Evolutionary conservation across 2,113 vertebrate genomes (phyloP).

Genomic region (Gavialis gangeticus): DNA sequence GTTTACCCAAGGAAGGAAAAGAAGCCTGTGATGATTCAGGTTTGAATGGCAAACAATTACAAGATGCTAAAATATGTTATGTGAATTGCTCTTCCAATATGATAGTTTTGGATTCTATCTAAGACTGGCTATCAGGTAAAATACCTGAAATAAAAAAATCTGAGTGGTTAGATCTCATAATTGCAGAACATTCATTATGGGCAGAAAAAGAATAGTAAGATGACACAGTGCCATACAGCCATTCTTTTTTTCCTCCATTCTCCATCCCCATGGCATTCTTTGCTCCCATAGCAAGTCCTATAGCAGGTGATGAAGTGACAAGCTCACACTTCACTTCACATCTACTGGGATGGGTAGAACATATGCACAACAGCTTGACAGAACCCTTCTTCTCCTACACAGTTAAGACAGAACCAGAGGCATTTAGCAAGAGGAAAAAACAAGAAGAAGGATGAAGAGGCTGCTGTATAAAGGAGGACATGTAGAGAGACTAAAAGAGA

Average conservation of each 20-base stretch:
- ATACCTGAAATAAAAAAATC: neutral
- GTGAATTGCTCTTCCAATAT: neutral
- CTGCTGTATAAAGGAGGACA: neutral
- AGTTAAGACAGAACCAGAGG: too few species aligned
- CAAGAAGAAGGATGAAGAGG: neutral
- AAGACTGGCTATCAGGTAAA: neutral
- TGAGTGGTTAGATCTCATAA: neutral
- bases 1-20: neutral
- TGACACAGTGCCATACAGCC: neutral
- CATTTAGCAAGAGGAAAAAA: neutral
- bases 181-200: neutral
- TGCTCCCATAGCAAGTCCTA: neutral
- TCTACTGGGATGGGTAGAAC: neutral
- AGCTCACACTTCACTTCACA: neutral
- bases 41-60: neutral
- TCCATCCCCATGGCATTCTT: neutral
- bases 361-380: neutral
- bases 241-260: neutral
- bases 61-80: neutral
- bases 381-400: neutral
- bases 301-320: neutral
- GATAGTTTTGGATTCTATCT: neutral
- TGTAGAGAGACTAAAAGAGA: neutral
- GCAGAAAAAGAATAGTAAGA: neutral
- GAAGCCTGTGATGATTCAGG: neutral